Evolutionary conservation across 2,888 invertebrate species (phyloP), one percentile per base, ranked within the genome.

Genomic region (Tortrix viridana): DNA sequence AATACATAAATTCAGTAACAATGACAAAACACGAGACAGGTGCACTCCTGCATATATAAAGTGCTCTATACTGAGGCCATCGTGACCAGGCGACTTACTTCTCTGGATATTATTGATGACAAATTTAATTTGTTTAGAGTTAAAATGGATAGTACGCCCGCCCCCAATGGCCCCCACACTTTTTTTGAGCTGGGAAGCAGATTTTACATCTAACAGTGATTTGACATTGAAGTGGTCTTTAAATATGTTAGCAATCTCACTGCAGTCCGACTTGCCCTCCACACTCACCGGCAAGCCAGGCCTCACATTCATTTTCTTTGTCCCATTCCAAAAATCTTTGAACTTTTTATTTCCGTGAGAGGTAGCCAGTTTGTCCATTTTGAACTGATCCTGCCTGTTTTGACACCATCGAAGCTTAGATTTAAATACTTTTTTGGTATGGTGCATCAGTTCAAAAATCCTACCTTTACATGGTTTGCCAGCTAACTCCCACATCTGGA

Each of bases 331-430:
- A 16, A 43, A 43, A 16, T 43, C 7, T 16, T 43, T 43, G 12
- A 43, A 43, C 3, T 43, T 3, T 2, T 43, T 43, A 16, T n/a
- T 16, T n/a, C 16, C 3, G 16, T 43, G 43, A 18, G n/a, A n/a
- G n/a, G 43, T 18, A 16, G 43, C 50, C 12, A 47, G 16, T 0
- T 32, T 38, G 16, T 64, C 37, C 49, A 58, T 64, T 32, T 55
- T 59, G 7, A 63, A 59, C 20, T 64, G 58, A 5, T 58, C 49
- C 6, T 55, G 12, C 12, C 59, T 41, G n/a, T 52, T 19, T 46
- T 55, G 54, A 46, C 50, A 54, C 55, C 55, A 59, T 22, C 49
- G 59, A 23, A 64, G 18, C 6, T 44, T 44, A 6, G 59, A 50
- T 26, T 55, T 59, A 18, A 55, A 59, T 19, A 59, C 22, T 20